phyloP scores from a whole-genome alignment of 1,140 invertebrate genomes.

The Sipha flava region DNA sequence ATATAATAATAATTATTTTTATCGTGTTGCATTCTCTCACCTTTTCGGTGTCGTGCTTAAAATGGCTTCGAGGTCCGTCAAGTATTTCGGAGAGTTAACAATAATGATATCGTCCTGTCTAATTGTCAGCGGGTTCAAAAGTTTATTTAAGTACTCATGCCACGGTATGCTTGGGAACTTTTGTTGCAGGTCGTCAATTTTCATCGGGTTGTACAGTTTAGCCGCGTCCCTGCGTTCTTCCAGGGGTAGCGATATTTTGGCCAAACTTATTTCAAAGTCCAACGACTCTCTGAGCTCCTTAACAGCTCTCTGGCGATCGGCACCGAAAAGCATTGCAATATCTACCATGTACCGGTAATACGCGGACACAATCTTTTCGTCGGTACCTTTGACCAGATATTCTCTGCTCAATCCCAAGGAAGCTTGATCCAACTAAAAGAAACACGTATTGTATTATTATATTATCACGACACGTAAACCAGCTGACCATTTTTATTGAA shows the following conservation, averaged over 20 bases:
- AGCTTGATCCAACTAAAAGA: conserved; percentile 82
- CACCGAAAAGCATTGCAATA: conserved; percentile 78
- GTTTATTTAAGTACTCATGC: conserved; percentile 68
- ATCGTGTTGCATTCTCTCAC: conserved; percentile 36
- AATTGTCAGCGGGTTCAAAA: conserved; percentile 58
- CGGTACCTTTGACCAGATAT: conserved; percentile 75
- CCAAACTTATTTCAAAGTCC: conserved; percentile 83
- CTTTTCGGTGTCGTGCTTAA: conserved; percentile 51
- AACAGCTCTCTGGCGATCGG: conserved; percentile 58
- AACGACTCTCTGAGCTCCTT: conserved; percentile 72
- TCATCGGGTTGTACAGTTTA: conserved; percentile 84
- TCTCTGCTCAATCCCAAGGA: conserved; percentile 78
- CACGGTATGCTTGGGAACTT: conserved; percentile 70
- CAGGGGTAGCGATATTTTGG: conserved; percentile 85
- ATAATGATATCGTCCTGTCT: conserved; percentile 64
- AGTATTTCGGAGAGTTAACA: conserved; percentile 68
- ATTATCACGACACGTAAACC: no score
- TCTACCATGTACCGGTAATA: conserved; percentile 80
- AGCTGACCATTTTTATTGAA: no score
- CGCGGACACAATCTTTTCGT: conserved; percentile 66
- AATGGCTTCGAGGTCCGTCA: conserved; percentile 57
- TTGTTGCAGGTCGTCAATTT: conserved; percentile 60
- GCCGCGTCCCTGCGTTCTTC: conserved; percentile 87
- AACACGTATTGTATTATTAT: no score
- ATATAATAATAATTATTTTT: no score